These are phyloP conservation scores for Struthidea cinerea DNA, from an alignment of 2,113 vertebrate genomes.

Conservation along the genomic window DNA sequence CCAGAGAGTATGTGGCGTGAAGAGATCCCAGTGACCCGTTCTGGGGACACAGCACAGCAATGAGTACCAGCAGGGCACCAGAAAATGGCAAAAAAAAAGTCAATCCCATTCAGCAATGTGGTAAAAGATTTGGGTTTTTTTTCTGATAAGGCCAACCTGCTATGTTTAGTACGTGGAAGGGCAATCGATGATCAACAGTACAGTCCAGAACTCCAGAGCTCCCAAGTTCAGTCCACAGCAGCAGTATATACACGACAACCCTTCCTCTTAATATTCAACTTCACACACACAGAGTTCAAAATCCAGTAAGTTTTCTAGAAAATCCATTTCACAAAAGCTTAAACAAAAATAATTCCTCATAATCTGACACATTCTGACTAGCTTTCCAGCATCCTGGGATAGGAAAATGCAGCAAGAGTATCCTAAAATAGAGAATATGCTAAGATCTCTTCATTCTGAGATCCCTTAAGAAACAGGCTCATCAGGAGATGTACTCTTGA, in stretches of 20 bases:
- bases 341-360: neutral
- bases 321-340: neutral
- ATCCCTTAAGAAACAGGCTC: neutral
- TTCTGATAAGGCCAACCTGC: conserved; percentile 6
- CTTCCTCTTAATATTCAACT: neutral
- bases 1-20: accelerated
- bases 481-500: neutral
- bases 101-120: neutral
- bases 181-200: neutral
- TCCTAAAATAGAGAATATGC: neutral
- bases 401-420: neutral
- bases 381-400: neutral
- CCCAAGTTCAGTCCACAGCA: neutral
- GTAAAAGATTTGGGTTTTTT: neutral
- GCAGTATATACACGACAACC: neutral
- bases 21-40: neutral
- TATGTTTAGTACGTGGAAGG: neutral
- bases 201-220: neutral
- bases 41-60: neutral
- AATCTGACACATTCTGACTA: neutral
- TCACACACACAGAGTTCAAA: neutral
- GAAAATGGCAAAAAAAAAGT: neutral
- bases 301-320: neutral
- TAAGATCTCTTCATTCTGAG: neutral
- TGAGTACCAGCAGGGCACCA: neutral